These are phyloP conservation scores for Mirza zaza DNA, from an alignment of 2,113 vertebrate genomes.

Conservation along the genomic window DNA sequence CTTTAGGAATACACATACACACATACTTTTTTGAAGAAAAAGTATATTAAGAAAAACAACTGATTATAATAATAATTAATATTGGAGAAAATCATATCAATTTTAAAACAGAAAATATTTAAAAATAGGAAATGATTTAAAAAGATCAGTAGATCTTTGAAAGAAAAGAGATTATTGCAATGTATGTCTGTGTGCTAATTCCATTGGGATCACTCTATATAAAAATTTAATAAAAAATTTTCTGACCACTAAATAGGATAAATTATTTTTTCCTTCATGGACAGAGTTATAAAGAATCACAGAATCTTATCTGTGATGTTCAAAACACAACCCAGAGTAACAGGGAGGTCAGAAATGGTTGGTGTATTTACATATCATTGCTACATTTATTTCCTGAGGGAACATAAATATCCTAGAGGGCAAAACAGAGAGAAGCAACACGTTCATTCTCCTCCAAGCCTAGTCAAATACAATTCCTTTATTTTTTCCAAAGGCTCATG, in stretches of 20 bases:
- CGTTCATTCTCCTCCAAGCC: background rate
- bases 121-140: background rate
- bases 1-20: background rate
- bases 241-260: background rate
- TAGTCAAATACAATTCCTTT: background rate
- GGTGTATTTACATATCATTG: conserved; percentile 1
- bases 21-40: background rate
- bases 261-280: background rate
- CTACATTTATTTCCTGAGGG: conserved; percentile 40
- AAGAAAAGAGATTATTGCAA: background rate
- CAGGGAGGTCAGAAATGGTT: conserved; percentile 12
- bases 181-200: background rate
- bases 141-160: background rate
- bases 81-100: background rate
- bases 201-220: background rate
- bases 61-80: background rate
- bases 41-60: background rate
- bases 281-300: background rate
- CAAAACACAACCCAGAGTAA: conserved; percentile 56
- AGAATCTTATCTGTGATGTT: conserved; percentile 15
- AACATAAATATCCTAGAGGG: conserved; percentile 5
- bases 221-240: background rate
- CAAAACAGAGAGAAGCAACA: background rate
- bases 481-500: conserved; percentile 3
- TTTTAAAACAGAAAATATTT: conserved; percentile 16